Base-by-base conservation (phyloP, 2,113 vertebrate species). In the Triplophysa dalaica region DNA sequence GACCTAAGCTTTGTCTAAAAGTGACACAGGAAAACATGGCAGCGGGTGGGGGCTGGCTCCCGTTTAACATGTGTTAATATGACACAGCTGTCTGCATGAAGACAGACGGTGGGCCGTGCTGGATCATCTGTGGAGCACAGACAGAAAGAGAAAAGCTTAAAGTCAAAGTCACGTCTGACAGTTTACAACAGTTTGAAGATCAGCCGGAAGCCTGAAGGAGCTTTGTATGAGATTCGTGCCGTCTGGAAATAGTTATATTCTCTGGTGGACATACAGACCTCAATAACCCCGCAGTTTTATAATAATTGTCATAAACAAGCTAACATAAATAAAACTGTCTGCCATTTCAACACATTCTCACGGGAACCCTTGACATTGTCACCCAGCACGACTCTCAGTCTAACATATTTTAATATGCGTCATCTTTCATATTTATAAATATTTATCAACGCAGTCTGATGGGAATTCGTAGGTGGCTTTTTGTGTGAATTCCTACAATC, bases 11-110 rank as follows among this genome's bases (percentile, higher is more conserved):
- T 52, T 4, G 14, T 16, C 17, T 6, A 52, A 3, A 38, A 68
- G 33, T 56, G 64, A 56, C 21, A 56, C 50, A 66, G 70, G 54
- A 60, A 70, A 63, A 65, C 81, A 79, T 81, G 75, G 63, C 75
- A 58, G 64, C 70, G 75, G 83, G 81, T 52, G 81, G 79, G 76
- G 70, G 77, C 77, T 84, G 85, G 88, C 84, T 84, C 19, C 78
- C 70, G 19, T 81, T 88, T 77, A 87, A 84, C 83, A 90, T 84
- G 86, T 88, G 87, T 84, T 93, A 92, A 93, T 91, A 89, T 86
- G 79, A 86, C 92, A 90, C 92, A 92, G 90, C 91, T 93, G 91
- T 87, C 86, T 84, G 80, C 86, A 83, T 83, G 79, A 84, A 78
- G 79, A 78, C 83, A 85, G 38, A 85, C 68, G 78, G 86, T 77